Conservation (phyloP, 2,888 invertebrate genomes). For the Dioctria rufipes region DNA sequence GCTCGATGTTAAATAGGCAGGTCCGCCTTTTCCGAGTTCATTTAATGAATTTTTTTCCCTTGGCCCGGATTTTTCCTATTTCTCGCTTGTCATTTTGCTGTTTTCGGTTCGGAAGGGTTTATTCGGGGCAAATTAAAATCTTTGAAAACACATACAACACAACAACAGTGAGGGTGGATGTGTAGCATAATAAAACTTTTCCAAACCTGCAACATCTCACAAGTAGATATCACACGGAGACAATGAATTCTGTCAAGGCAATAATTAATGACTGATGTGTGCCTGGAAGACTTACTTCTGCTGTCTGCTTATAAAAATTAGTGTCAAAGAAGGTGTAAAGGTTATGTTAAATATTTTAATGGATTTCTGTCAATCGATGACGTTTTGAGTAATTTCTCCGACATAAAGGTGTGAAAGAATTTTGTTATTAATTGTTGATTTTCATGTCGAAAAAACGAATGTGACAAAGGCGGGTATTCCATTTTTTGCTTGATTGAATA, state of each 20-base stretch:
- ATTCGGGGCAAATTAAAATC: slow-evolving; percentile 19
- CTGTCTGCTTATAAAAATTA: slow-evolving; percentile 45
- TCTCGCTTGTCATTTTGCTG: slow-evolving; percentile 20
- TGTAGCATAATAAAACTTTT: background rate
- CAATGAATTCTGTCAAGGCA: slow-evolving; percentile 10
- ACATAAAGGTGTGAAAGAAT: no score
- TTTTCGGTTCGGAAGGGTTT: slow-evolving; percentile 35
- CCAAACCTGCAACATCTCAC: background rate
- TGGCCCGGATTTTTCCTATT: slow-evolving; percentile 41
- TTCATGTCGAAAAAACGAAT: no score
- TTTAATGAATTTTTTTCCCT: slow-evolving; percentile 57
- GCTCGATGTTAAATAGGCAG: slow-evolving; percentile 57
- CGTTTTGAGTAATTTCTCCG: background rate
- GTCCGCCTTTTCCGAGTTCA: slow-evolving; percentile 59
- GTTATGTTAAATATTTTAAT: slow-evolving; percentile 53
- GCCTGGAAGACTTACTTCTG: background rate
- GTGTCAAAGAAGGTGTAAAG: slow-evolving; percentile 44
- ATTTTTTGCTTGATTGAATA: no score
- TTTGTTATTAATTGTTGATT: no score
- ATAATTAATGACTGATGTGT: slow-evolving; percentile 36
- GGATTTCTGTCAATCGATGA: slow-evolving; percentile 34
- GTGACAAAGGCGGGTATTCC: no score
- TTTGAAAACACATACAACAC: background rate
- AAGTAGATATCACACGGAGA: slow-evolving; percentile 3
- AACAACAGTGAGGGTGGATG: slow-evolving; percentile 22